Conservation (phyloP, 2,113 vertebrate genomes). For the Chaetura pelagica region DNA sequence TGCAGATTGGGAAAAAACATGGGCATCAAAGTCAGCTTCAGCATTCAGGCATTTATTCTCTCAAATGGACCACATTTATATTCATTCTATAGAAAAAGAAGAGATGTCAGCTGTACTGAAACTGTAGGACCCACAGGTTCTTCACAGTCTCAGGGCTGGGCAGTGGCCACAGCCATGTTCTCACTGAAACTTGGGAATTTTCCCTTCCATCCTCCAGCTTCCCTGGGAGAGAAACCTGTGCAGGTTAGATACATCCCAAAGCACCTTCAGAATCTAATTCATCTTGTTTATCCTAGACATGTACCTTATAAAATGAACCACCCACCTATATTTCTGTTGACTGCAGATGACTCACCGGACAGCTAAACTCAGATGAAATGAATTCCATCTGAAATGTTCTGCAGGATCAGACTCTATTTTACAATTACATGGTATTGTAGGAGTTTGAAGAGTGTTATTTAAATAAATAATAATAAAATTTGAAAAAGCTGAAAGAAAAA, state of each 20-base stretch:
- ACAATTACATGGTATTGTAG: constrained; percentile 15
- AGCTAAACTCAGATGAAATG: constrained; percentile 4
- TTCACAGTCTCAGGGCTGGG: background rate
- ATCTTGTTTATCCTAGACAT: constrained; percentile 13
- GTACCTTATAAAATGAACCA: background rate
- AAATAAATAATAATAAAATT: background rate
- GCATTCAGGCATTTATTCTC: background rate
- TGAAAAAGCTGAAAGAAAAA: background rate
- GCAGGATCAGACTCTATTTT: constrained; percentile 3
- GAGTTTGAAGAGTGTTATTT: constrained; percentile 18
- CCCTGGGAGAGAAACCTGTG: background rate
- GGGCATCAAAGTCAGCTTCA: background rate
- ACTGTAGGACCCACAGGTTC: background rate
- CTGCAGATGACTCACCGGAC: constrained; percentile 26
- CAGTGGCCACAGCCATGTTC: background rate
- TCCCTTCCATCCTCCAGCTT: background rate
- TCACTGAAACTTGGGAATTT: background rate
- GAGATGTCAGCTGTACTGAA: background rate
- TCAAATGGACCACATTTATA: background rate
- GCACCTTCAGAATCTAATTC: background rate
- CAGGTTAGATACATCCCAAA: background rate
- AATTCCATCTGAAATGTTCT: constrained; percentile 23
- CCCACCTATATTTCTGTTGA: background rate
- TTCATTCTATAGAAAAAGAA: background rate
- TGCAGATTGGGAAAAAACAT: background rate